phyloP scores from a whole-genome alignment of 2,888 invertebrate genomes.

The Cephus pygmeus region DNA sequence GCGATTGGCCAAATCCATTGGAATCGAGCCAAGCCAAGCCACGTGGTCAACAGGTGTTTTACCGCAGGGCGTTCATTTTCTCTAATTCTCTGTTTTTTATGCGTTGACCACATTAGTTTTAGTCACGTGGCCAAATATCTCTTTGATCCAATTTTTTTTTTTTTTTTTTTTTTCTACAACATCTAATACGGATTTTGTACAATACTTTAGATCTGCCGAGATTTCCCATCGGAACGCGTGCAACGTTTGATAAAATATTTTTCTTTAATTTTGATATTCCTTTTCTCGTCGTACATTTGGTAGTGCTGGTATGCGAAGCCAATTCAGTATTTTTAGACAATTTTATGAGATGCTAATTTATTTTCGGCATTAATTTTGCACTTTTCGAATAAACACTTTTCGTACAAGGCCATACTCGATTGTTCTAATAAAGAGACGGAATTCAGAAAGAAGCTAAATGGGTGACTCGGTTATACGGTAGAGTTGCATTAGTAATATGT shows the following conservation, averaged over 20 bases:
- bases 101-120: not conserved
- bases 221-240: not conserved
- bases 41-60: constrained; percentile 12
- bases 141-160: not conserved
- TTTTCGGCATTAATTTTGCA: not conserved
- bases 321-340: not conserved
- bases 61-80: not conserved
- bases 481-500: no score
- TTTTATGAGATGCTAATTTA: not conserved
- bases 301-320: not conserved
- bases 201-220: not conserved
- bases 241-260: not conserved
- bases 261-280: not conserved
- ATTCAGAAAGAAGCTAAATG: not conserved
- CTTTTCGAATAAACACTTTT: not conserved
- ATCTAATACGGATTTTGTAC: not conserved
- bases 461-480: not conserved
- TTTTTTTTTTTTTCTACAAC: not conserved
- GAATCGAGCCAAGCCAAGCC: constrained; percentile 4
- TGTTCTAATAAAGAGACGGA: not conserved
- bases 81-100: not conserved
- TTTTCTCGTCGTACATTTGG: not conserved
- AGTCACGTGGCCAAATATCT: not conserved
- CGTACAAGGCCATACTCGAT: not conserved
- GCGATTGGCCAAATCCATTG: not conserved